Percentiles rank a stretch among this genome's conserved stretches.
phyloP scores from a whole-genome alignment of 2,113 vertebrate species.

The Casuarius casuarius region DNA sequence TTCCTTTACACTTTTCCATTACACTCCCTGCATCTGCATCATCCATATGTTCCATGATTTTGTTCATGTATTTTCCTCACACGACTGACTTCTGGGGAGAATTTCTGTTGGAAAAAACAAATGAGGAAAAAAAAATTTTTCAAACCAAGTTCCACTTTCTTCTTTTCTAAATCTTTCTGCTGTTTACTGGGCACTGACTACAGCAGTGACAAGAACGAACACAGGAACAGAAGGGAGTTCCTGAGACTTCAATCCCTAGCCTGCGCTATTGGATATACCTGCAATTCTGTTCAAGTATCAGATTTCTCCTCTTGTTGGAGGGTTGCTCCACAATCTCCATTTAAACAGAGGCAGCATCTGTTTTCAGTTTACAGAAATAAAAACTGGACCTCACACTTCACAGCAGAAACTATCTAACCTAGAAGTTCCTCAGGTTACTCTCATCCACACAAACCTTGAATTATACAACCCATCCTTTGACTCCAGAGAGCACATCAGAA shows the following conservation, averaged over 20 bases:
- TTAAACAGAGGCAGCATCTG: not conserved
- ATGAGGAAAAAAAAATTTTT: not conserved
- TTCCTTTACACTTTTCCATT: not conserved
- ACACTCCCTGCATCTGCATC: fast-evolving
- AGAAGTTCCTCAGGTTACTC: not conserved
- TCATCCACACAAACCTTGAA: not conserved
- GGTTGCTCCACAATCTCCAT: not conserved
- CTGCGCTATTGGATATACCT: not conserved
- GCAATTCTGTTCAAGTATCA: not conserved
- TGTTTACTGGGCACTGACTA: not conserved
- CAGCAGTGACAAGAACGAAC: not conserved
- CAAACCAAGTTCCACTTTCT: not conserved
- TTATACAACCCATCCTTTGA: not conserved
- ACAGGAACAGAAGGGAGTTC: not conserved
- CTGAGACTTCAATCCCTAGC: not conserved
- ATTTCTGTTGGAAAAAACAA: not conserved
- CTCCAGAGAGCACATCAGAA: not conserved
- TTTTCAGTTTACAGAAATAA: not conserved
- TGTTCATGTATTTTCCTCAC: not conserved
- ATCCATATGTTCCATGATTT: not conserved
- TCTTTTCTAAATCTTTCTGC: not conserved
- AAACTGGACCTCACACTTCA: not conserved
- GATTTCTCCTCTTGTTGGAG: not conserved
- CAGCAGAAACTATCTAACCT: not conserved
- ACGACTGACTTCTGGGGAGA: not conserved